These are phyloP conservation scores for Amphimallon solstitiale DNA, from an alignment of 2,888 invertebrate genomes.

Conservation along the genomic window DNA sequence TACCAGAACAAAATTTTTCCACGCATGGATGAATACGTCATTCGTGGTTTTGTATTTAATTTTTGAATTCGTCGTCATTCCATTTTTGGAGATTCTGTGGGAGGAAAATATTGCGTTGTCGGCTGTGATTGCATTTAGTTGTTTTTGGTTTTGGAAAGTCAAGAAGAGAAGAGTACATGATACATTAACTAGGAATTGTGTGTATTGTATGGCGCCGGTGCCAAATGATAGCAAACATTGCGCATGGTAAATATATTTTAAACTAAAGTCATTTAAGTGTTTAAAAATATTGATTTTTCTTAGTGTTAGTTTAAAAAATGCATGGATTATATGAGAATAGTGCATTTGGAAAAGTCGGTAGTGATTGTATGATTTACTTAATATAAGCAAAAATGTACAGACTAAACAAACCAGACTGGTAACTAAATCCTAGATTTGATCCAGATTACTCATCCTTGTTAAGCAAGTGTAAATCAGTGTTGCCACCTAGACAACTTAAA, in stretches of 20 bases:
- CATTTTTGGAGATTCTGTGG: slow-evolving; percentile 75
- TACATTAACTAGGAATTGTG: slow-evolving; percentile 50
- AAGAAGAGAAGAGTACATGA: slow-evolving; percentile 51
- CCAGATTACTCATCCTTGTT: too few species aligned
- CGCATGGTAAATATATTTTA: slow-evolving; percentile 20
- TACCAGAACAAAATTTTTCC: slow-evolving; percentile 76
- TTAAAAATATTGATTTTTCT: too few species aligned
- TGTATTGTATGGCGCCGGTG: slow-evolving; percentile 71
- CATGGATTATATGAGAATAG: too few species aligned
- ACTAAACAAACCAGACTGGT: too few species aligned
- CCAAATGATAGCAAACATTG: slow-evolving; percentile 60
- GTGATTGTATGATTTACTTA: too few species aligned
- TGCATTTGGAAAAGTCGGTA: too few species aligned
- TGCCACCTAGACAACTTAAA: too few species aligned
- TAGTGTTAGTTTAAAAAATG: too few species aligned
- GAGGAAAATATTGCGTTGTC: slow-evolving; percentile 72
- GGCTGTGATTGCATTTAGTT: slow-evolving; percentile 63
- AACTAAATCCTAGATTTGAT: too few species aligned
- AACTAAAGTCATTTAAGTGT: slow-evolving; percentile 27
- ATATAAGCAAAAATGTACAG: too few species aligned
- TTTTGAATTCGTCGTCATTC: slow-evolving; percentile 77
- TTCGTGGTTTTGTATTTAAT: slow-evolving; percentile 72
- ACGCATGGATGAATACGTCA: slow-evolving; percentile 78
- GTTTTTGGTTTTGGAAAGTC: slow-evolving; percentile 62
- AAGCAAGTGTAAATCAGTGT: too few species aligned